phyloP scores from a whole-genome alignment of 1,140 invertebrate species.

The Neotoxoptera formosana region DNA sequence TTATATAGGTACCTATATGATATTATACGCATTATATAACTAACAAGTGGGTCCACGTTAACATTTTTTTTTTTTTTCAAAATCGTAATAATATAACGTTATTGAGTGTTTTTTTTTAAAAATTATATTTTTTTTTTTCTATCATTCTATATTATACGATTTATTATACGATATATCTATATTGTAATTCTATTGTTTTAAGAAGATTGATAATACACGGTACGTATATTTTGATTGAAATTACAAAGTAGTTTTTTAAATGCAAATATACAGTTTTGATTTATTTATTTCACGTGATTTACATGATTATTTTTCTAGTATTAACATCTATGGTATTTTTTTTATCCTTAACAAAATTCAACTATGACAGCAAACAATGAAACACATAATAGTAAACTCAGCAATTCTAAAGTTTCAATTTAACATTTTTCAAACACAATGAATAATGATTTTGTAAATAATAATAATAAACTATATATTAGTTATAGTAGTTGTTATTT shows the following conservation, averaged over 20 bases:
- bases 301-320: not conserved
- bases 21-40: not conserved
- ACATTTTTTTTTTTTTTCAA: conserved; percentile 7
- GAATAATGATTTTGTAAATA: not conserved
- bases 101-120: not conserved
- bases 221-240: not conserved
- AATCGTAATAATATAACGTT: not conserved
- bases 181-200: not conserved
- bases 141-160: conserved; percentile 15
- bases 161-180: not conserved
- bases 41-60: conserved; percentile 36
- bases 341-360: not conserved
- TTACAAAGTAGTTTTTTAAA: conserved; percentile 18
- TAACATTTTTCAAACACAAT: not conserved
- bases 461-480: not conserved
- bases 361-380: not conserved
- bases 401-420: not conserved
- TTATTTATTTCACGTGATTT: not conserved
- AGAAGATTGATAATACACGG: not conserved
- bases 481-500: not conserved
- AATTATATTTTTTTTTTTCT: conserved; percentile 35
- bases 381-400: not conserved
- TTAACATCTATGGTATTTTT: not conserved
- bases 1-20: not conserved
- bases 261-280: not conserved